Conservation (phyloP, 1,140 invertebrate species). For the Orchesella cincta region DNA sequence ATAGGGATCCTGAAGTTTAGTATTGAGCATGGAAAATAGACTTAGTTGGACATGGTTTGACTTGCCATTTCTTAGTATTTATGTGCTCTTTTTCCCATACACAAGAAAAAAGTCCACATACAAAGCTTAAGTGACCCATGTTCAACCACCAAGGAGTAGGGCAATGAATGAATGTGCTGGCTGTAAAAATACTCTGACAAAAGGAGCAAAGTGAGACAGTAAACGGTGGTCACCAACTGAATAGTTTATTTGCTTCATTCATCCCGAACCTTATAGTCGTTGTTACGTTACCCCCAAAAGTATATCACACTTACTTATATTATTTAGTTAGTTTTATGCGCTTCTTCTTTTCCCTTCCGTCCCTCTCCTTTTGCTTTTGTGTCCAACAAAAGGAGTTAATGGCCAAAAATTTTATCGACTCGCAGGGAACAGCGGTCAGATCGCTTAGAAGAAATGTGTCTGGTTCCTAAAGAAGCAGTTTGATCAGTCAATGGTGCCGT, state of each 20-base stretch:
- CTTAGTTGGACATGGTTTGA: background rate
- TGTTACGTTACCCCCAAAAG: background rate
- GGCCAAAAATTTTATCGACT: slow-evolving; percentile 2
- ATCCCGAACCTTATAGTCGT: background rate
- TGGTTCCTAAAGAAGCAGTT: slow-evolving; percentile 7
- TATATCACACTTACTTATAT: background rate
- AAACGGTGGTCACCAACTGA: background rate
- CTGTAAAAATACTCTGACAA: background rate
- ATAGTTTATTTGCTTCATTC: background rate
- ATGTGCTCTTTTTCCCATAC: background rate
- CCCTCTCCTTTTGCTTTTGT: background rate
- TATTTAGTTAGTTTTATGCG: background rate
- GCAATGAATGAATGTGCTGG: slow-evolving; percentile 1
- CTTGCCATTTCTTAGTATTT: background rate
- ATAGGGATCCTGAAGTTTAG: too few relatives aligned
- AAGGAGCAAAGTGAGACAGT: background rate
- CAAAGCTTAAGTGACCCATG: slow-evolving; percentile 1
- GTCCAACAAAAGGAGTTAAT: slow-evolving; percentile 5
- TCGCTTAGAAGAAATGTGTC: background rate
- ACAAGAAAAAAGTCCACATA: background rate
- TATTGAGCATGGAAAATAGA: background rate
- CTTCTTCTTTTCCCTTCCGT: background rate
- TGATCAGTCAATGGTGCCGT: slow-evolving; percentile 4
- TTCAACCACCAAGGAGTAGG: background rate
- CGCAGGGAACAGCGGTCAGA: slow-evolving; percentile 13